These are phyloP conservation scores for Xenotilapia flavipinnis DNA, from an alignment of 2,113 vertebrate genomes.

Conservation along the genomic window DNA sequence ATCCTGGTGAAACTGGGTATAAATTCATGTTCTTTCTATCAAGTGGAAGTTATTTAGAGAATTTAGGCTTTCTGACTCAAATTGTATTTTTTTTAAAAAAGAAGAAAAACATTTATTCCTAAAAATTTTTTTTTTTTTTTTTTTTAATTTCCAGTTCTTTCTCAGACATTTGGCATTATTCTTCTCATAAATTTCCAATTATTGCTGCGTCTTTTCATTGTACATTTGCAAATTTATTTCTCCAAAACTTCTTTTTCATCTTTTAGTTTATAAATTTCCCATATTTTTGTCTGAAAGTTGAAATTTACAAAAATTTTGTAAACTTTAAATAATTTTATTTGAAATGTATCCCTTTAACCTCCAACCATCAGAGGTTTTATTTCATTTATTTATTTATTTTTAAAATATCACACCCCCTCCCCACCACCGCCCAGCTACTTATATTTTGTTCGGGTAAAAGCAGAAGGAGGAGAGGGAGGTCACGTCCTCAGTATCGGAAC, in stretches of 20 bases:
- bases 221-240: neutral
- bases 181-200: neutral
- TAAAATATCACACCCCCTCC: accelerated
- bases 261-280: neutral
- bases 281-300: neutral
- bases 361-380: neutral
- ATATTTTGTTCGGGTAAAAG: neutral
- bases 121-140: no score
- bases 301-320: neutral
- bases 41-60: neutral
- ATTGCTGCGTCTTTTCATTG: accelerated
- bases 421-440: neutral
- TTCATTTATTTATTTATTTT: neutral
- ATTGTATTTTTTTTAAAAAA: accelerated
- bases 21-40: neutral
- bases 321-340: neutral
- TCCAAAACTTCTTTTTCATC: neutral
- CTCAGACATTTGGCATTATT: neutral
- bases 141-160: neutral
- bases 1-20: neutral
- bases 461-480: neutral
- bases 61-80: neutral
- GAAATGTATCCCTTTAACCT: neutral
- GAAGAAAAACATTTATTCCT: accelerated
- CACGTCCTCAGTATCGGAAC: neutral